Conservation (phyloP, 2,113 vertebrate genomes). For the Spea bombifrons region DNA sequence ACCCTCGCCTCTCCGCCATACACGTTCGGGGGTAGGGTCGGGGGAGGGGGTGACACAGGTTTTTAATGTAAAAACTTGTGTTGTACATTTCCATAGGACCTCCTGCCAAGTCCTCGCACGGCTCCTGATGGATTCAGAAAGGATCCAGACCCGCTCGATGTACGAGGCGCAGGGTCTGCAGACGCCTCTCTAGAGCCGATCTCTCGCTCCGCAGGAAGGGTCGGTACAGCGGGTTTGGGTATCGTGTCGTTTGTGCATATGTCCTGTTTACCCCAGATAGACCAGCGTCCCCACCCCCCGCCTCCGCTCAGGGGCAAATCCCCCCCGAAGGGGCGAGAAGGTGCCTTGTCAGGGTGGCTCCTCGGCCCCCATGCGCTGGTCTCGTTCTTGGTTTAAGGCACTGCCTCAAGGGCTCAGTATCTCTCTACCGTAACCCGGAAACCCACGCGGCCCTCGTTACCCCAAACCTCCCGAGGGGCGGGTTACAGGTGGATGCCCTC, state of each 20-base stretch:
- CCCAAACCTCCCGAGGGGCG: not conserved
- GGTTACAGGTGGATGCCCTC: slow-evolving; percentile 3
- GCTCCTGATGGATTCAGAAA: slow-evolving; percentile 49
- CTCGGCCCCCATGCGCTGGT: slow-evolving; percentile 16
- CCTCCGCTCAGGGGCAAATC: not conserved
- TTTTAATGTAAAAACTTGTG: slow-evolving; percentile 87
- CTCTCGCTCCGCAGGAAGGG: slow-evolving; percentile 62
- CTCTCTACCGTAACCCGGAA: not conserved
- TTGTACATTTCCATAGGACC: slow-evolving; percentile 66
- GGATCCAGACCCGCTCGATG: slow-evolving; percentile 97
- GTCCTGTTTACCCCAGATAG: slow-evolving; percentile 54
- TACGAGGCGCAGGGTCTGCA: slow-evolving; percentile 60
- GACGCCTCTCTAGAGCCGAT: slow-evolving; percentile 6
- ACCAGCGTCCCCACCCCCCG: slow-evolving; percentile 10
- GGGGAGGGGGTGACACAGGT: slow-evolving; percentile 60
- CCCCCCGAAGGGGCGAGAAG: not conserved
- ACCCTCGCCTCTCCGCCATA: slow-evolving; percentile 28
- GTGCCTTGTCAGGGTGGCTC: not conserved
- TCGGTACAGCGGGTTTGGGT: slow-evolving; percentile 66
- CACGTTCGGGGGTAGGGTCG: slow-evolving; percentile 11
- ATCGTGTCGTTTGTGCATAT: slow-evolving; percentile 83
- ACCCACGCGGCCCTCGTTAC: slow-evolving; percentile 27
- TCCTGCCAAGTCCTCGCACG: slow-evolving; percentile 67
- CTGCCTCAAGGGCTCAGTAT: slow-evolving; percentile 62
- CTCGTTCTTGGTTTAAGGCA: slow-evolving; percentile 65